Evolutionary conservation across 2,797 vertebrate species (phyloP).

Genomic region (Neosalanx taihuensis): DNA sequence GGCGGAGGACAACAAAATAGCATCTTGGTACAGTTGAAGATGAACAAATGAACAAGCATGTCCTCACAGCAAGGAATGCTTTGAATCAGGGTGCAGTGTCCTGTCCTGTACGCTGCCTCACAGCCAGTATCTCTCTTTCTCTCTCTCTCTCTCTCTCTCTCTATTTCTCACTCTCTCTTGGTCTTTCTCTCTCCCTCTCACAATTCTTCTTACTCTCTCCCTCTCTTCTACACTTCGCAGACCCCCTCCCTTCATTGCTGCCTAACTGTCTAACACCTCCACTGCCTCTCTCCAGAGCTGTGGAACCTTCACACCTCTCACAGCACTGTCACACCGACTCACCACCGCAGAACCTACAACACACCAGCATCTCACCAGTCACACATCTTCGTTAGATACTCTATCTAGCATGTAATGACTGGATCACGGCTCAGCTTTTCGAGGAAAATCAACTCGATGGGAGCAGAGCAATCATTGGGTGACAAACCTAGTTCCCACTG

Average conservation of each 20-base stretch:
- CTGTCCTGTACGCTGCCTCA: not conserved
- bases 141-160: not conserved
- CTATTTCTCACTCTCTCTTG: not conserved
- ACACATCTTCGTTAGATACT: no score
- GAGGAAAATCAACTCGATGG: no score
- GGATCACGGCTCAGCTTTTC: no score
- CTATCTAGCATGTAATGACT: no score
- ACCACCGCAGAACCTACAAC: not conserved
- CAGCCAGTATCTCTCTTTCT: not conserved
- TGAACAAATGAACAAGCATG: constrained; percentile 73
- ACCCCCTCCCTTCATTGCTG: not conserved
- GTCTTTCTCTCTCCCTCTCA: not conserved
- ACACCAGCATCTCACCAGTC: not conserved
- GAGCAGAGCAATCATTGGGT: no score
- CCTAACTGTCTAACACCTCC: not conserved
- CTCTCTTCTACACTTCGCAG: not conserved
- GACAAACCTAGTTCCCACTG: no score
- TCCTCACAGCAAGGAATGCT: constrained; percentile 67
- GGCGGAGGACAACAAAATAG: constrained; percentile 41
- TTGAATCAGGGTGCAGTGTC: constrained; percentile 53
- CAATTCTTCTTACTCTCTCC: not conserved
- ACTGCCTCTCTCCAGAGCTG: not conserved
- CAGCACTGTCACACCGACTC: not conserved
- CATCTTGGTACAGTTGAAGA: constrained; percentile 63
- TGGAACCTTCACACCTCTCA: constrained; percentile 15